A percentile compares a stretch with the other conserved stretches of the same genome.
These are phyloP conservation scores for Zapornia atra DNA, from an alignment of 2,113 vertebrate genomes.

Conservation along the genomic window DNA sequence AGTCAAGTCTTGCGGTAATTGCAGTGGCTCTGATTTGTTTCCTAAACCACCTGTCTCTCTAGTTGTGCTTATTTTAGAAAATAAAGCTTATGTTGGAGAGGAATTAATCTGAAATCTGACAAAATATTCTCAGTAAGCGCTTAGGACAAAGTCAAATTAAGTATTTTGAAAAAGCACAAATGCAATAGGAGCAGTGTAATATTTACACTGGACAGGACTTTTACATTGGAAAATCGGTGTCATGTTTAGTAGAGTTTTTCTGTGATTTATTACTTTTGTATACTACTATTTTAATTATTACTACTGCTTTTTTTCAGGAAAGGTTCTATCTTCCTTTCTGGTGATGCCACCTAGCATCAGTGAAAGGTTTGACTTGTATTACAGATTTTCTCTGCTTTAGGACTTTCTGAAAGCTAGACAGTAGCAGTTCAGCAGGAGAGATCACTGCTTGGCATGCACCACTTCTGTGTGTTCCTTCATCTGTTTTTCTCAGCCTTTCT, in stretches of 20 bases:
- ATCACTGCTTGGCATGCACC: neutral
- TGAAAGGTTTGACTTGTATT: neutral
- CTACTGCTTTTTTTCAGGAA: neutral
- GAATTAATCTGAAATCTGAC: conserved; percentile 38
- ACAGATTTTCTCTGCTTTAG: neutral
- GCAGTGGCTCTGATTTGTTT: conserved; percentile 4
- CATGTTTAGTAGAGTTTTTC: neutral
- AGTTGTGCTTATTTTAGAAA: conserved; percentile 1
- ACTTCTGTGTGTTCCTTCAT: neutral
- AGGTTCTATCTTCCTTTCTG: neutral
- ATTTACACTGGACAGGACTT: neutral
- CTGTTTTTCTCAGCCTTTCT: neutral
- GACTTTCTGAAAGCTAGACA: neutral
- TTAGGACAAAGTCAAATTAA: neutral
- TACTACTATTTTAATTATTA: neutral
- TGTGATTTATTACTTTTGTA: neutral
- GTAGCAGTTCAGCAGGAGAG: neutral
- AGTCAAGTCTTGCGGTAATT: conserved; percentile 1
- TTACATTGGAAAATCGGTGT: neutral
- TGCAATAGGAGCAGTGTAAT: neutral
- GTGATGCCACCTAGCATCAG: neutral
- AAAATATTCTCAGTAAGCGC: neutral
- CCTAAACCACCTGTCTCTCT: neutral
- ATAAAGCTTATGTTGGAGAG: neutral
- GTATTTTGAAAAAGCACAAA: neutral